These are phyloP conservation scores for Trilocha varians DNA, from an alignment of 2,888 invertebrate genomes.

Conservation along the genomic window DNA sequence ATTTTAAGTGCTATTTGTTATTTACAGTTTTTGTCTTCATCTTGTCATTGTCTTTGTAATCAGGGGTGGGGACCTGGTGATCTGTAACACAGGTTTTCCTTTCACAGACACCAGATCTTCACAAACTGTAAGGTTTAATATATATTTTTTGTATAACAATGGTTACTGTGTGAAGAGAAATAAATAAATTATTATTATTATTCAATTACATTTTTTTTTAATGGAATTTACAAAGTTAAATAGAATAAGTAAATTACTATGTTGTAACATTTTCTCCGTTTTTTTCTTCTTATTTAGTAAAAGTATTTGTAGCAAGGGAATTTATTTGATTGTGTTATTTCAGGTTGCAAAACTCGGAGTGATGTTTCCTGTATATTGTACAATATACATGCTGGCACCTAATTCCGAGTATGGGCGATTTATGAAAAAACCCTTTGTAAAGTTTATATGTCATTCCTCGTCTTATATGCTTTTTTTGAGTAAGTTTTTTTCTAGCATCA, in stretches of 20 bases:
- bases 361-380: slow-evolving; percentile 94
- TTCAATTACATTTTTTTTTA: too few relatives aligned
- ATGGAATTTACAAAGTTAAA: too few relatives aligned
- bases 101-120: too few relatives aligned
- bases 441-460: slow-evolving; percentile 97
- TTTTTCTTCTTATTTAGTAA: not conserved
- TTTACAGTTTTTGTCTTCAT: too few relatives aligned
- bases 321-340: not conserved
- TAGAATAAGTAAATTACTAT: not conserved
- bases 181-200: too few relatives aligned
- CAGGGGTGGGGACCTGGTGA: too few relatives aligned
- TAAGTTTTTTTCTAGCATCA: slow-evolving; percentile 80
- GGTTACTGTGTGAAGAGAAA: too few relatives aligned
- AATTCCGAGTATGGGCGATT: slow-evolving; percentile 89
- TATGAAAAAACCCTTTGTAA: slow-evolving; percentile 98
- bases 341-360: slow-evolving; percentile 90
- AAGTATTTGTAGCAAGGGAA: not conserved
- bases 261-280: not conserved
- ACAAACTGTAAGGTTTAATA: too few relatives aligned
- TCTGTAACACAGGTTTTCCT: too few relatives aligned
- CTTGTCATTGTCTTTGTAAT: too few relatives aligned
- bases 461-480: slow-evolving; percentile 96
- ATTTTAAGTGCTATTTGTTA: too few relatives aligned
- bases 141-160: too few relatives aligned
- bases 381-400: slow-evolving; percentile 93